A percentile compares a stretch with the other conserved stretches of the same genome.
Evolutionary conservation across 2,888 invertebrate species (phyloP).

Genomic region (Pseudococcus jackbeardsleyi): DNA sequence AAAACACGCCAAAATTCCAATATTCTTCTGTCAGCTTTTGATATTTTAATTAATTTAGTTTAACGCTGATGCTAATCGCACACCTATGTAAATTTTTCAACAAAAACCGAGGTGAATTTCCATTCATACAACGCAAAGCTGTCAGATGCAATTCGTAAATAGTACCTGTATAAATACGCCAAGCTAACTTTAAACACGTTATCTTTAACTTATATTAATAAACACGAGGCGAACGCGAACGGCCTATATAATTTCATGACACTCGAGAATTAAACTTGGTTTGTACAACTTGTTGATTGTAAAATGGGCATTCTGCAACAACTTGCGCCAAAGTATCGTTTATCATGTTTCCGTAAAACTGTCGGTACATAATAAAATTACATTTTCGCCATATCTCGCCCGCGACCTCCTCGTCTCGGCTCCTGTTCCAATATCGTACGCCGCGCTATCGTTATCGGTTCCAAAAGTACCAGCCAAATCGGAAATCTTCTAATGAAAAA

Average conservation of each 20-base stretch:
- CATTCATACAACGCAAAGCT: neutral
- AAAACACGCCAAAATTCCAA: neutral
- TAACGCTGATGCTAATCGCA: neutral
- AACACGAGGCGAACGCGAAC: neutral
- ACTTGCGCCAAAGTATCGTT: constrained; percentile 38
- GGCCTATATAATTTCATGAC: constrained; percentile 31
- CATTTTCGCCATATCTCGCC: neutral
- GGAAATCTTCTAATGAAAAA: constrained; percentile 35
- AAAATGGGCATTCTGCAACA: constrained; percentile 39
- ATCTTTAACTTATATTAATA: constrained; percentile 44
- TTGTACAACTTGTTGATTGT: constrained; percentile 41
- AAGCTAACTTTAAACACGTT: constrained; percentile 30
- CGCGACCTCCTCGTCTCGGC: neutral
- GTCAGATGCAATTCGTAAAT: constrained; percentile 29
- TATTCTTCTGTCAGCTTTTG: constrained; percentile 16
- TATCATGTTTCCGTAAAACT: constrained; percentile 30
- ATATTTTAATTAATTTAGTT: constrained; percentile 32
- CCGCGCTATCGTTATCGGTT: too few species aligned
- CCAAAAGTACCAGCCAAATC: neutral
- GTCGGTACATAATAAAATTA: constrained; percentile 46
- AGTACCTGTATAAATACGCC: neutral
- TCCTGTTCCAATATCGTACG: constrained; percentile 4
- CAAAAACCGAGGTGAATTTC: neutral
- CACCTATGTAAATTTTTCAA: neutral
- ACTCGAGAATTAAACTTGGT: constrained; percentile 42